phyloP scores from a whole-genome alignment of 2,113 vertebrate species.

The Myiozetetes cayanensis region DNA sequence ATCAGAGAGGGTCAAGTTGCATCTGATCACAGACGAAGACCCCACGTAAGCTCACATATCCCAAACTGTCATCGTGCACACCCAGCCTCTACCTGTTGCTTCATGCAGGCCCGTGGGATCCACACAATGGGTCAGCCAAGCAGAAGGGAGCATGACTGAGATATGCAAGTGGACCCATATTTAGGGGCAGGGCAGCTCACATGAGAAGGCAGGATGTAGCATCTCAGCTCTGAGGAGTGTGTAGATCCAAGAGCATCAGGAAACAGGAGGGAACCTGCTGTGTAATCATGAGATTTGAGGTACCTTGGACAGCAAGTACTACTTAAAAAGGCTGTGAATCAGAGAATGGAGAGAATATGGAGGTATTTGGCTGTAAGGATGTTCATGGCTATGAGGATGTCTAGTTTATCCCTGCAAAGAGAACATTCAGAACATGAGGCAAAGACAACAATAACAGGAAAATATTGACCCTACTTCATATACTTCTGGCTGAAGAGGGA shows the following conservation, averaged over 20 bases:
- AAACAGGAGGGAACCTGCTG: neutral
- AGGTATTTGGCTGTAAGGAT: neutral
- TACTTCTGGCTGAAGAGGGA: neutral
- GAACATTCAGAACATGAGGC: neutral
- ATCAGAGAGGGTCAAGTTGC: neutral
- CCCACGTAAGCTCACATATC: rapidly evolving
- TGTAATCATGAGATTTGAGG: neutral
- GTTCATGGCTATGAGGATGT: neutral
- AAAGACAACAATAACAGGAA: neutral
- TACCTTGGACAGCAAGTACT: neutral
- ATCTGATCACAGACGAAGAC: rapidly evolving
- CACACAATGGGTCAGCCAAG: neutral
- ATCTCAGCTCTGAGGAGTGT: neutral
- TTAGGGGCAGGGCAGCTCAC: neutral
- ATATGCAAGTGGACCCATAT: rapidly evolving
- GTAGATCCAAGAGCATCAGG: neutral
- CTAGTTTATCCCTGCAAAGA: neutral
- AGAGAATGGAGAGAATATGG: neutral
- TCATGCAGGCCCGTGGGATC: rapidly evolving
- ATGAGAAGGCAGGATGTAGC: rapidly evolving
- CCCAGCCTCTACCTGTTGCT: neutral
- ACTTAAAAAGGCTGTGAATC: neutral
- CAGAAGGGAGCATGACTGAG: rapidly evolving
- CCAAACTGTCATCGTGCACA: rapidly evolving
- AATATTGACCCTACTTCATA: neutral